These are phyloP conservation scores for Amorpha juglandis DNA, from an alignment of 2,888 invertebrate species.

Conservation along the genomic window DNA sequence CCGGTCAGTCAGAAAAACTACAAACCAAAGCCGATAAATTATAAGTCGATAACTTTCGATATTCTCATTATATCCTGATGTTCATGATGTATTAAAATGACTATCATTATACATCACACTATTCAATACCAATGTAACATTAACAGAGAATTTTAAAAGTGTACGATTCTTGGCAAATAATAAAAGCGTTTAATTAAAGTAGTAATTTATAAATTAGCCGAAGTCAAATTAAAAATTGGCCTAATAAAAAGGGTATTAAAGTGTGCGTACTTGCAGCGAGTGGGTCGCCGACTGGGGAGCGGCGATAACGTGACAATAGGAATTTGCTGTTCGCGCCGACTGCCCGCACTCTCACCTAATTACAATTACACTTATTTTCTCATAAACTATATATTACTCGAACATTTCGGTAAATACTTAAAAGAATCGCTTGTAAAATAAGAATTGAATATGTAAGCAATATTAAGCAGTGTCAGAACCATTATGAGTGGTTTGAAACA, in stretches of 20 bases:
- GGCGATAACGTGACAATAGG: constrained; percentile 79
- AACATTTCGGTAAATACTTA: background rate
- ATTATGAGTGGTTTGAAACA: too few species aligned
- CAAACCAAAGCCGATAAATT: too few species aligned
- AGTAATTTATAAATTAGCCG: constrained; percentile 29
- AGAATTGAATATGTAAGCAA: too few species aligned
- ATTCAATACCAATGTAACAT: too few species aligned
- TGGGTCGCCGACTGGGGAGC: constrained; percentile 41
- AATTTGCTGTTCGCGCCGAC: constrained; percentile 71
- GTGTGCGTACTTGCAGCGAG: constrained; percentile 58
- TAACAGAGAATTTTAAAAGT: too few species aligned
- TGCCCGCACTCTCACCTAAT: constrained; percentile 66
- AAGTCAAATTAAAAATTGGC: constrained; percentile 61
- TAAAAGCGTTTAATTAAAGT: constrained; percentile 31
- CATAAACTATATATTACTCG: constrained; percentile 37
- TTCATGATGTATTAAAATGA: too few species aligned
- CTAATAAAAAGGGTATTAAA: constrained; percentile 75
- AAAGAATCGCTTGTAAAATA: background rate
- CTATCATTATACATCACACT: too few species aligned
- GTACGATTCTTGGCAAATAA: background rate
- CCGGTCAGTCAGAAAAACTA: too few species aligned
- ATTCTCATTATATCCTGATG: too few species aligned
- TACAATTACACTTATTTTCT: constrained; percentile 58
- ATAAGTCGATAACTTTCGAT: too few species aligned
- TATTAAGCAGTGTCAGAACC: too few species aligned